A percentile compares a stretch with the other conserved stretches of the same genome.
phyloP scores from a whole-genome alignment of 2,888 invertebrate species.

The Sphaeridia pumilis region DNA sequence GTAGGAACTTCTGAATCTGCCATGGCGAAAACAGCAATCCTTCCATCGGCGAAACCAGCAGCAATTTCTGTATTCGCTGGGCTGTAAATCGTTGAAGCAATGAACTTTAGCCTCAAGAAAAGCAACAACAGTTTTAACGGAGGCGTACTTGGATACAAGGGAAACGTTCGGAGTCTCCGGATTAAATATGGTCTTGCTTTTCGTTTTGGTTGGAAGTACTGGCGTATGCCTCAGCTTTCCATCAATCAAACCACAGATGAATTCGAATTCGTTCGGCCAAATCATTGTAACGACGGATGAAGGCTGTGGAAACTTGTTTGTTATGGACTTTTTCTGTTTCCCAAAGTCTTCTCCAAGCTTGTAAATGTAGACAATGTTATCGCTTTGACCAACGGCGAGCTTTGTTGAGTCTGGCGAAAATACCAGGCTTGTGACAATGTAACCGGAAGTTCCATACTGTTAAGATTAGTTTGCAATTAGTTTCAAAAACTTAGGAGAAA shows the following conservation, averaged over 20 bases:
- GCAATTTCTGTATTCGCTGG: constrained; percentile 67
- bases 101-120: no score
- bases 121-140: no score
- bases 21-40: constrained; percentile 45
- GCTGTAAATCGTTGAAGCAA: constrained; percentile 39
- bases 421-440: constrained; percentile 75
- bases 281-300: constrained; percentile 71
- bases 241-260: constrained; percentile 76
- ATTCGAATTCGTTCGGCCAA: constrained; percentile 74
- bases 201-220: constrained; percentile 77
- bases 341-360: constrained; percentile 78
- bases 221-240: constrained; percentile 72
- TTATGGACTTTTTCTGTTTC: constrained; percentile 65
- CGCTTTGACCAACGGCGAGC: constrained; percentile 91
- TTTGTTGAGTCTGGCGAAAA: constrained; percentile 95
- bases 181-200: constrained; percentile 64
- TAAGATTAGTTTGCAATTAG: no score
- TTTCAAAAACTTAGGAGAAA: no score
- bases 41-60: constrained; percentile 87
- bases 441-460: constrained; percentile 79
- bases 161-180: constrained; percentile 79
- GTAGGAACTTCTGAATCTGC: constrained; percentile 26
- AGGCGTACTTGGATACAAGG: constrained; percentile 60
- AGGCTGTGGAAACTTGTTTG: constrained; percentile 84
- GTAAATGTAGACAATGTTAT: constrained; percentile 94